Base-by-base conservation (phyloP, 2,888 invertebrate genomes). In the Stegana nigrithorax region DNA sequence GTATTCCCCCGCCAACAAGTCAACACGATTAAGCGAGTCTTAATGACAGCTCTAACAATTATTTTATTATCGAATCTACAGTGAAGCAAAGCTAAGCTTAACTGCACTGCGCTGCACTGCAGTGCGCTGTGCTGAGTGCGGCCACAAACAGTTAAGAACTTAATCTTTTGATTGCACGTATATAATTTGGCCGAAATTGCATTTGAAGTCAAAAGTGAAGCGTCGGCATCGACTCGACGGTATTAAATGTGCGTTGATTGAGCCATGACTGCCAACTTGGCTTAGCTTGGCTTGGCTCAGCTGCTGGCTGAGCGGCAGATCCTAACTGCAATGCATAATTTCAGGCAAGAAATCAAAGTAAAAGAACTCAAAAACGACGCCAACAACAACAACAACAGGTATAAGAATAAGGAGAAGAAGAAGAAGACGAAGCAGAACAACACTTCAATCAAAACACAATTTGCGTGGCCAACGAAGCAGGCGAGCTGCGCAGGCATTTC, bases 371-470 rank as follows among this genome's bases (percentile, higher is more conserved):
- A n/a, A n/a, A n/a, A n/a, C n/a, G n/a, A n/a, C n/a, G n/a, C n/a
- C n/a, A n/a, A n/a, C n/a, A n/a, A n/a, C n/a, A n/a, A n/a, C n/a
- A n/a, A n/a, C n/a, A n/a, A n/a, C n/a, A n/a, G n/a, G n/a, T n/a
- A n/a, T n/a, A n/a, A n/a, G n/a, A n/a, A n/a, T n/a, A n/a, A n/a
- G n/a, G n/a, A n/a, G n/a, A n/a, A n/a, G n/a, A n/a, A n/a, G n/a
- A n/a, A n/a, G n/a, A n/a, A n/a, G n/a, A 36, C 39, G 14, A 39
- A 39, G 4, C 6, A 29, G 10, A 29, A 29, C 6, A 19, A 8
- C 19, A 1, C 47, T 50, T 50, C 26, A 78, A 75, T 78, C 75
- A 75, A 80, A 78, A 78, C 66, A 80, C 73, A 75, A 70, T 73
- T 75, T 78, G 32, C 27, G 10, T n/a, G 17, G 47, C 23, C 60